Evolutionary conservation across 2,888 invertebrate genomes (phyloP).

Genomic region (Rhamphomyia laevipes): DNA sequence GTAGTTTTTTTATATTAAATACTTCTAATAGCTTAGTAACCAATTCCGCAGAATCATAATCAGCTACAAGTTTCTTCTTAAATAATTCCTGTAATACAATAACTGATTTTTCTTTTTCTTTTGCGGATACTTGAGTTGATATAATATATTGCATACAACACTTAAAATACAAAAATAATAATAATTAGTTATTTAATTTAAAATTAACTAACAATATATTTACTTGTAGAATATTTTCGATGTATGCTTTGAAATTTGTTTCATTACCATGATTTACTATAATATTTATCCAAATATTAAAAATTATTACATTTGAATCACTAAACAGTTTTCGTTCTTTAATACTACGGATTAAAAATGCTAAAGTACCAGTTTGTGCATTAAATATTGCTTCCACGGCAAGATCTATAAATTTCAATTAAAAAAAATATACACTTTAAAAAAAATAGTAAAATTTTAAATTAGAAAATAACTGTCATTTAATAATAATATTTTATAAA

Average conservation of each 20-base stretch:
- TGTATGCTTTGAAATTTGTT: slow-evolving; percentile 13
- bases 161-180: slow-evolving; percentile 6
- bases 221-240: slow-evolving; percentile 15
- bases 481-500: too few species aligned
- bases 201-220: not conserved
- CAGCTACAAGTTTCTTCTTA: slow-evolving; percentile 10
- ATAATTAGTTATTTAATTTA: not conserved
- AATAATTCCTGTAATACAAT: slow-evolving; percentile 18
- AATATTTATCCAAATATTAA: slow-evolving; percentile 18
- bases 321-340: slow-evolving; percentile 16
- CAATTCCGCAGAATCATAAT: slow-evolving; percentile 10
- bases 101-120: slow-evolving; percentile 21
- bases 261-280: slow-evolving; percentile 12
- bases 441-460: too few species aligned
- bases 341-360: slow-evolving; percentile 15
- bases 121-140: slow-evolving; percentile 17
- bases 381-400: slow-evolving; percentile 18
- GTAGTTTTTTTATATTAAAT: slow-evolving; percentile 17
- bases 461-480: too few species aligned
- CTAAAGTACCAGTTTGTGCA: slow-evolving; percentile 15
- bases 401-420: slow-evolving; percentile 17
- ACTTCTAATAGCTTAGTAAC: slow-evolving; percentile 14
- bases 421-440: too few species aligned
- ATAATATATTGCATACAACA: slow-evolving; percentile 17
- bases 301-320: slow-evolving; percentile 18